Percentiles rank a stretch among this genome's conserved stretches.
Evolutionary conservation across 64 coral and sea anemone species (phyloP).

Genomic region (Montipora cactus): DNA sequence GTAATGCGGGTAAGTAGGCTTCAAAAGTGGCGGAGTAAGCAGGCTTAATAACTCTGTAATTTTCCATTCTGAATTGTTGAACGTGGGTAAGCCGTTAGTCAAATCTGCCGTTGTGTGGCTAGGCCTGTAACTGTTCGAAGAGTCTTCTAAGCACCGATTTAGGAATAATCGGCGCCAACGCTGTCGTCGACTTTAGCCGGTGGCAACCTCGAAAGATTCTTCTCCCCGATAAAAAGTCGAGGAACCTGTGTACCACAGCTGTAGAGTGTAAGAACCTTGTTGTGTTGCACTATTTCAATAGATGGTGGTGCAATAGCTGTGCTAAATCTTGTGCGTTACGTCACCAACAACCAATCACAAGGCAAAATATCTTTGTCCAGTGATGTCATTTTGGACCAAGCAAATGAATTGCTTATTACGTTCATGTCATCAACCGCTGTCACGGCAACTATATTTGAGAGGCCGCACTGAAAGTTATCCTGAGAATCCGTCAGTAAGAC

Average conservation of each 20-base stretch:
- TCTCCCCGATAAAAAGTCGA: background rate
- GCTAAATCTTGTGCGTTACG: slow-evolving; percentile 24
- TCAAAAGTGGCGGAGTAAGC: background rate
- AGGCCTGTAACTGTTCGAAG: background rate
- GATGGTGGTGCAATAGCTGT: slow-evolving; percentile 65
- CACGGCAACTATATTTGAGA: background rate
- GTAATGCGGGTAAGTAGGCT: background rate
- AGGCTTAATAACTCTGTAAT: background rate
- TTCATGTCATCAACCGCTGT: background rate
- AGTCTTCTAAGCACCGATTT: background rate
- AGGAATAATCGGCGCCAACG: slow-evolving; percentile 18
- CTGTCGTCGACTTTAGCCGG: background rate
- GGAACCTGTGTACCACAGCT: background rate
- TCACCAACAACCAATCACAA: slow-evolving; percentile 30
- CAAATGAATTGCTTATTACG: background rate
- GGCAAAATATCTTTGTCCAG: background rate
- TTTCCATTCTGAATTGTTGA: background rate
- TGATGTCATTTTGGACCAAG: slow-evolving; percentile 32
- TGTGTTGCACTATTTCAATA: slow-evolving; percentile 61
- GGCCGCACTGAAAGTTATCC: too few relatives aligned
- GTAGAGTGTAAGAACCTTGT: background rate
- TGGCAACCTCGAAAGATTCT: background rate
- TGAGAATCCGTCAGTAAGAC: too few relatives aligned
- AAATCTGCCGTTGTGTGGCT: slow-evolving; percentile 52
- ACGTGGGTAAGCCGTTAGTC: background rate